Evolutionary conservation across 1,140 invertebrate genomes (phyloP).

Genomic region (Bombus confusus): DNA sequence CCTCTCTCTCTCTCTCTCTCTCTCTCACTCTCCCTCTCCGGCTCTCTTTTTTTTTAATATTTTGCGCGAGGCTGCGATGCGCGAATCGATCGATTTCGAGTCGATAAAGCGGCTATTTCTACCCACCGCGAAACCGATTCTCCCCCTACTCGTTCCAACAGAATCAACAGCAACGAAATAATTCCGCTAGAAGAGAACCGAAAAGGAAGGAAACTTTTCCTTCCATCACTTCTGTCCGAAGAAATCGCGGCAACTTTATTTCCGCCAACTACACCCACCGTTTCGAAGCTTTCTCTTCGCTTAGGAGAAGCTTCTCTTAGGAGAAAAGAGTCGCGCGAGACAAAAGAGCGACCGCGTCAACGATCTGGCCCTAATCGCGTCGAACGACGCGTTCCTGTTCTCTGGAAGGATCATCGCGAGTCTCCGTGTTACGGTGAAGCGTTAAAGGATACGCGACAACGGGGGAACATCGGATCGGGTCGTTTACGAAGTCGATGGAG

Average conservation of each 20-base stretch:
- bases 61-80: constrained; percentile 57
- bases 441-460: too few relatives aligned
- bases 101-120: constrained; percentile 64
- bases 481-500: constrained; percentile 1
- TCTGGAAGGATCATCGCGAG: too few relatives aligned
- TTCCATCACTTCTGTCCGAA: not conserved
- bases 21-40: constrained; percentile 32
- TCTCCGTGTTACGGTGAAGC: too few relatives aligned
- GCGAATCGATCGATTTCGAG: constrained; percentile 66
- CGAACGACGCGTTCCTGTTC: too few relatives aligned
- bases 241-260: constrained; percentile 28
- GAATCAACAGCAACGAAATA: constrained; percentile 29
- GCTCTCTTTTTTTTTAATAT: constrained; percentile 66
- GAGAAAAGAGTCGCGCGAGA: not conserved
- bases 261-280: not conserved
- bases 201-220: not conserved
- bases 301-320: too few relatives aligned
- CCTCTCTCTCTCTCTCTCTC: constrained; percentile 57
- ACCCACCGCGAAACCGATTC: constrained; percentile 54
- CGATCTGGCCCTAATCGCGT: too few relatives aligned
- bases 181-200: not conserved
- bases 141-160: not conserved
- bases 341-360: too few relatives aligned
- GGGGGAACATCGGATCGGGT: too few relatives aligned
- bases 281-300: too few relatives aligned